Conservation (phyloP, 2,113 vertebrate species). For the Trinectes maculatus region DNA sequence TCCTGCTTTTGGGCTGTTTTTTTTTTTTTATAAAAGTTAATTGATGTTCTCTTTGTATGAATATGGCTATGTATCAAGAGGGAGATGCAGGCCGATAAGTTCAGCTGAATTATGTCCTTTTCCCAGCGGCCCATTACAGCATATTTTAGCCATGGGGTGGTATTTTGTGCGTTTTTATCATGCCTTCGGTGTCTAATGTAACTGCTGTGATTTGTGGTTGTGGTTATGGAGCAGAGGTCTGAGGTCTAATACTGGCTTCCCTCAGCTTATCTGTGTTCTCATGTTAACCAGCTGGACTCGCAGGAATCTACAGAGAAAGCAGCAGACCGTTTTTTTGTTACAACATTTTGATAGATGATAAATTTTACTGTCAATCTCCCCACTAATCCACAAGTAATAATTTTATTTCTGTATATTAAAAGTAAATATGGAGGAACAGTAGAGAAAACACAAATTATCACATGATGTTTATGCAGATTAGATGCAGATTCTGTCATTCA, state of each 20-base stretch:
- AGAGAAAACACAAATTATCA: no score
- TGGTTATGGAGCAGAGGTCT: not conserved
- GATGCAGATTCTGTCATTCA: no score
- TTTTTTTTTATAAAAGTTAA: no score
- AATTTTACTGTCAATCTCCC: not conserved
- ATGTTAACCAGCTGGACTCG: not conserved
- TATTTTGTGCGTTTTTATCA: not conserved
- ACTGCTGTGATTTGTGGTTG: conserved; percentile 9
- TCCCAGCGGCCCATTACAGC: not conserved
- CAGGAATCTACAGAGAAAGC: no score
- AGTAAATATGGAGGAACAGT: not conserved
- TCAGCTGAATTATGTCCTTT: conserved; percentile 24
- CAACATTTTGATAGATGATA: not conserved
- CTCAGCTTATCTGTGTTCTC: not conserved
- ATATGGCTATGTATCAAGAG: conserved; percentile 21
- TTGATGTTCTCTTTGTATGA: conserved; percentile 12
- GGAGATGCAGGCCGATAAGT: conserved; percentile 24
- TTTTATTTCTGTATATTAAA: not conserved
- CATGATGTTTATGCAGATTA: no score
- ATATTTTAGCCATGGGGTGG: not conserved
- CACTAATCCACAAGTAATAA: no score
- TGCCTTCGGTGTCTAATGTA: not conserved
- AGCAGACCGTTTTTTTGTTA: not conserved
- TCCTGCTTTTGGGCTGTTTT: conserved; percentile 14
- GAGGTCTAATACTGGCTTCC: no score